Evolutionary conservation across 2,888 invertebrate species (phyloP), one percentile per base, ranked within the genome.

Genomic region (Altica lythri): DNA sequence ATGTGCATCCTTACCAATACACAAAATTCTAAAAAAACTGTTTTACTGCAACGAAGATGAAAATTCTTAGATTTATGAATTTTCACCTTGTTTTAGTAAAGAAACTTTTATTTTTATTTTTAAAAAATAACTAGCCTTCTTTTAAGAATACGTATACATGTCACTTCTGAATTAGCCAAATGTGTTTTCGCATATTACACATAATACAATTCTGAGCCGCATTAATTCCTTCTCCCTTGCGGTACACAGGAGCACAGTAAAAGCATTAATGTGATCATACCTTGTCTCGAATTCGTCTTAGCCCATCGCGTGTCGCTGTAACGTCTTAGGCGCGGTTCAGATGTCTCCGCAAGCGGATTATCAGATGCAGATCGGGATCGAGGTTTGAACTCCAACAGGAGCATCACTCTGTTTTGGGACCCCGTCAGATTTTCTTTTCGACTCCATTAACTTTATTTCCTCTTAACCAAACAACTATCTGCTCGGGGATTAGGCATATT

Each of bases 241-340:
- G 74, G 74, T 73, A 64, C 42, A 45, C 62, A 64, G 68, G 62
- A 74, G 75, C 75, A 74, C 68, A 70, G 75, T 70, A 74, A 75
- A 75, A 72, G 76, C 75, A 75, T 76, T 76, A 76, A 72, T 72
- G 72, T 72, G 75, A 75, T 75, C 75, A 70, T 75, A 75, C 74
- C 74, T 75, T 73, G 74, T 73, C 72, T 73, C 66, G 60, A 68
- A 64, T 67, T 69, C 68, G 71, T 74, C 74, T 75, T 75, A 74
- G 71, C 71, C 72, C 74, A 65, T 64, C 66, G 69, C 68, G 71
- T 69, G 72, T 70, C 72, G 71, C 71, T 55, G 66, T 65, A 63
- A 63, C 69, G 67, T 74, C 73, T 74, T 73, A 71, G 71, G 64
- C 65, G 74, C 69, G 73, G 71, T 73, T 71, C 72, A 71, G 70